These are phyloP conservation scores for Laupala kohalensis DNA, from an alignment of 1,140 invertebrate genomes.

Conservation along the genomic window DNA sequence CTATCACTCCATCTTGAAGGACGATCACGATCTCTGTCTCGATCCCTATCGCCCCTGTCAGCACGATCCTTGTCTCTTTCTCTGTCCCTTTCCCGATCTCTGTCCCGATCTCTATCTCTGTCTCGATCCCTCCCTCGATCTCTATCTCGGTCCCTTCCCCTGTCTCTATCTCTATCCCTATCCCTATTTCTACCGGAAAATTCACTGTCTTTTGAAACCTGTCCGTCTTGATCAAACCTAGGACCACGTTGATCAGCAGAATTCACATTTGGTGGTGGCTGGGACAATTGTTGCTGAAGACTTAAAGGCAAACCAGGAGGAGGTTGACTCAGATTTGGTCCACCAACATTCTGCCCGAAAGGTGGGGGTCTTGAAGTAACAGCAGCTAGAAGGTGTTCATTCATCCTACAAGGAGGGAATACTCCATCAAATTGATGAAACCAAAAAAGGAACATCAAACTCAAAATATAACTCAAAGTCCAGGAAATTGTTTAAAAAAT, in stretches of 20 bases:
- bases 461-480: too few species aligned
- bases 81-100: conserved; percentile 14
- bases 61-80: conserved; percentile 14
- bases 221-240: not conserved
- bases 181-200: conserved; percentile 6
- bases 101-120: conserved; percentile 6
- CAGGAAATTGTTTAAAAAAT: too few species aligned
- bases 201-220: not conserved
- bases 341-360: not conserved
- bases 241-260: not conserved
- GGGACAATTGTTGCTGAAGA: conserved; percentile 4
- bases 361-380: not conserved
- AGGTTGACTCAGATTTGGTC: not conserved
- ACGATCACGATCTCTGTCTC: not conserved
- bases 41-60: not conserved
- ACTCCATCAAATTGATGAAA: too few species aligned
- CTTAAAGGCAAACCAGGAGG: not conserved
- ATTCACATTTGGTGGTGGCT: not conserved
- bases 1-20: not conserved
- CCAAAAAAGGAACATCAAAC: too few species aligned
- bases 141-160: not conserved
- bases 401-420: conserved; percentile 2
- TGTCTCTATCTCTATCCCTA: conserved; percentile 16
- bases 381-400: conserved; percentile 8
- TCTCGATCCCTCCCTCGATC: conserved; percentile 6